Conservation (phyloP, 2,797 vertebrate genomes). For the Danio albolineatus region DNA sequence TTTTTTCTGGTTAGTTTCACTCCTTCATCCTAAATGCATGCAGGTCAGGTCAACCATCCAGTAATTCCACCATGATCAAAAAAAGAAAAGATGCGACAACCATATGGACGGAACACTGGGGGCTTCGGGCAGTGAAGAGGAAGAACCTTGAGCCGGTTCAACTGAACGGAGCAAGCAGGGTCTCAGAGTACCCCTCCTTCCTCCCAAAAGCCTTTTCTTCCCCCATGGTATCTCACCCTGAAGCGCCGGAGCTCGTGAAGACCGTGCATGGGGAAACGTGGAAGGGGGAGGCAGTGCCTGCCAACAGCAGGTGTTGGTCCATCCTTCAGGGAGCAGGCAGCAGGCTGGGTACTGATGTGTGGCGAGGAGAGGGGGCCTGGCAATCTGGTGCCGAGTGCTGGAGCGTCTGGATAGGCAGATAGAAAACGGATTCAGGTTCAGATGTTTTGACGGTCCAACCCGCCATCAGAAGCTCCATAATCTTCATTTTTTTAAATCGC, state of each 20-base stretch:
- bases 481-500: not conserved
- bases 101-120: conserved; percentile 80
- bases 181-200: conserved; percentile 75
- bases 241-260: conserved; percentile 61
- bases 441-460: conserved; percentile 29
- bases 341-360: conserved; percentile 88
- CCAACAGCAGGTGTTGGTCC: conserved; percentile 91
- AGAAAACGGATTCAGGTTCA: conserved; percentile 51
- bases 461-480: conserved; percentile 15
- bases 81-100: conserved; percentile 63
- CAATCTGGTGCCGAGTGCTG: conserved; percentile 81
- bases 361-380: conserved; percentile 84
- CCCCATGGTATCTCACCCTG: conserved; percentile 80
- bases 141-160: conserved; percentile 82
- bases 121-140: conserved; percentile 72
- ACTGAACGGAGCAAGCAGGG: conserved; percentile 70
- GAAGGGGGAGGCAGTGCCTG: conserved; percentile 67
- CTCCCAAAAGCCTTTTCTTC: conserved; percentile 40
- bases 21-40: conserved; percentile 58
- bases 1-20: conserved; percentile 53
- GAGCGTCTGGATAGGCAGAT: conserved; percentile 81
- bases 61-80: conserved; percentile 64
- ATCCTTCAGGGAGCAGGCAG: conserved; percentile 86
- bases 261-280: conserved; percentile 67
- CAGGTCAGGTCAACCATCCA: conserved; percentile 62